Evolutionary conservation across 2,797 vertebrate genomes (phyloP), one percentile per base, ranked within the genome.

Genomic region (Macroramphosus scolopax): DNA sequence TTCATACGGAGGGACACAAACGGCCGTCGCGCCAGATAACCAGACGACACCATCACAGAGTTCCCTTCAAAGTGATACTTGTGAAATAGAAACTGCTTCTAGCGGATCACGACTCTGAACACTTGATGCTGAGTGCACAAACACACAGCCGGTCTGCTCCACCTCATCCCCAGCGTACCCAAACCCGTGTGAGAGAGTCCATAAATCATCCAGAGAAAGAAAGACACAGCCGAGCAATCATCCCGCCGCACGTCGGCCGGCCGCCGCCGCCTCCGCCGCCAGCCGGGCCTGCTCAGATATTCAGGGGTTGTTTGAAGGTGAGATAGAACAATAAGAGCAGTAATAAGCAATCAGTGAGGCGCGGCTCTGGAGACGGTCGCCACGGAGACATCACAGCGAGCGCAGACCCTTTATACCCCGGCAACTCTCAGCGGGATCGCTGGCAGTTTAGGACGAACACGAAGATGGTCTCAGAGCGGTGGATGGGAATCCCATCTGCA

Each of bases 271-370:
- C 40, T 17, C 17, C 4, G 45, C 51, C 39, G 41, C 38, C 20
- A 35, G 31, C 53, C 3, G 5, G 24, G 43, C 43, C 38, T 43
- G 26, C 13, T 10, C 35, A 53, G 39, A 13, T 2, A 16, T 63
- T 51, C 7, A 0, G 14, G 46, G 57, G 59, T 62, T 26, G 58
- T 48, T 48, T 67, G 57, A 63, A 77, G 69, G 65, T 56, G 67
- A 69, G 49, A n/a, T 3, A 32, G 35, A 8, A 60, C 54, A 50
- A 54, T 51, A 51, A 61, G 58, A 73, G 49, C 32, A 2, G 32
- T 56, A 51, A 68, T 66, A 52, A 59, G 63, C 68, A 75, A 72
- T 84, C 77, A 74, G 47, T 0, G 22, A 28, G 34, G 28, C 26
- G 4, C n/a, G 18, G 49, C 68, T 51, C 57, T 43, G 42, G 70